Base-by-base conservation (phyloP, 2,113 vertebrate species). In the Rynchops niger region DNA sequence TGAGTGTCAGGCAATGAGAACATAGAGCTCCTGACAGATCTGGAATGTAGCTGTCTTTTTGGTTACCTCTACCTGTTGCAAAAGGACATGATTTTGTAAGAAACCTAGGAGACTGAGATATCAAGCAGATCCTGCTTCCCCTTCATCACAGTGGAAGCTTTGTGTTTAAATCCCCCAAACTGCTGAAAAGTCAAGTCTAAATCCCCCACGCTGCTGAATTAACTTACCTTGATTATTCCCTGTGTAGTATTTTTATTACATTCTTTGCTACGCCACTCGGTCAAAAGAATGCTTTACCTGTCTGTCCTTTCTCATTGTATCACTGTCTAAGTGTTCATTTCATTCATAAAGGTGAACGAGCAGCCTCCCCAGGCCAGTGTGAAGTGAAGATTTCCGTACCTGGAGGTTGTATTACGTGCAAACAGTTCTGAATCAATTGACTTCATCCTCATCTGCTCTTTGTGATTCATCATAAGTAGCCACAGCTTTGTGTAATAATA, bases 381-480 rank as follows among this genome's bases (percentile, higher is more conserved):
- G 18, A 70, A 73, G 72, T 83, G 47, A 59, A 59, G 74, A 47
- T 88, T 65, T 86, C 67, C 29, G 22, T 76, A 70, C 34, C 58
- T 72, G 50, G 62, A 66, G 9, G 36, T 61, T 92, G 15, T 38
- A 38, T 18, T 18, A 40, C 53, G 77, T 74, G 42, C 36, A 82
- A 90, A 81, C 21, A 73, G 25, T 66, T 49, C 47, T 91, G 66
- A 86, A 66, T 77, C 59, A 49, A 34, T 78, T 90, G 59, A 71
- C 83, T 95, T 94, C 25, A 80, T 69, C n/a, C 38, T 76, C 18
- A 82, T 32, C 49, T 73, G 36, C 38, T 96, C 62, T 88, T 91
- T n/a, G 49, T 86, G 21, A n/a, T 89, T 81, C 86, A 26, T 84
- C n/a, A 25, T 77, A 86, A 96, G 90, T 53, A 81, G 26, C 34